These are phyloP conservation scores for Lathamus discolor DNA, from an alignment of 2,113 vertebrate genomes.

Conservation along the genomic window DNA sequence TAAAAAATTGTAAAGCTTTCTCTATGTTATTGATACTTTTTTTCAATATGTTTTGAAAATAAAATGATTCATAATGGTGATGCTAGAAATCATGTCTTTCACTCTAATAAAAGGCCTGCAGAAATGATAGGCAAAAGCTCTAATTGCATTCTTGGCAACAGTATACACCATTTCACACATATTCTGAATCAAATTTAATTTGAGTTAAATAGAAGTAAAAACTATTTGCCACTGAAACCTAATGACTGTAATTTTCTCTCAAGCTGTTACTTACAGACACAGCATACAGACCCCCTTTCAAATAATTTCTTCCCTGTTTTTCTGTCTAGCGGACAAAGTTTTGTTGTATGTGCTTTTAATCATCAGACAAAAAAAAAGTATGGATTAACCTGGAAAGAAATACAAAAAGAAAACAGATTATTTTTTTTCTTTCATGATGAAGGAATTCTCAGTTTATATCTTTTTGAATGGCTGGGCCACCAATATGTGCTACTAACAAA, in stretches of 20 bases:
- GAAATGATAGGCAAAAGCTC: conserved; percentile 34
- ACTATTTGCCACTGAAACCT: conserved; percentile 45
- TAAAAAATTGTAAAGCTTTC: neutral
- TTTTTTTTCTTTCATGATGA: neutral
- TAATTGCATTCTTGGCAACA: conserved; percentile 47
- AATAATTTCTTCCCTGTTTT: neutral
- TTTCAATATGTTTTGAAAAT: conserved; percentile 19
- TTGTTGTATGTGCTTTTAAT: neutral
- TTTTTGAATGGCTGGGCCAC: neutral
- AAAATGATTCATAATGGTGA: neutral
- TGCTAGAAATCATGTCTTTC: neutral
- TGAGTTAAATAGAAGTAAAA: conserved; percentile 70
- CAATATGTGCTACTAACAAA: neutral
- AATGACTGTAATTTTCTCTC: conserved; percentile 69
- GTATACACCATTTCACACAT: neutral
- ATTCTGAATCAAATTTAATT: conserved; percentile 66
- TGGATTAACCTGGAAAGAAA: neutral
- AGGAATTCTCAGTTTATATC: neutral
- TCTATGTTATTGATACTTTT: neutral
- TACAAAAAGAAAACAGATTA: neutral
- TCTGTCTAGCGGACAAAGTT: neutral
- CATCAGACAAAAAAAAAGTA: neutral
- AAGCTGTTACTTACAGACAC: conserved; percentile 68
- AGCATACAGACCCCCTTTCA: conserved; percentile 36
- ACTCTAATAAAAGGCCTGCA: conserved; percentile 1